These are phyloP conservation scores for Drosophila borealis DNA, from an alignment of 2,888 invertebrate genomes.

Conservation along the genomic window DNA sequence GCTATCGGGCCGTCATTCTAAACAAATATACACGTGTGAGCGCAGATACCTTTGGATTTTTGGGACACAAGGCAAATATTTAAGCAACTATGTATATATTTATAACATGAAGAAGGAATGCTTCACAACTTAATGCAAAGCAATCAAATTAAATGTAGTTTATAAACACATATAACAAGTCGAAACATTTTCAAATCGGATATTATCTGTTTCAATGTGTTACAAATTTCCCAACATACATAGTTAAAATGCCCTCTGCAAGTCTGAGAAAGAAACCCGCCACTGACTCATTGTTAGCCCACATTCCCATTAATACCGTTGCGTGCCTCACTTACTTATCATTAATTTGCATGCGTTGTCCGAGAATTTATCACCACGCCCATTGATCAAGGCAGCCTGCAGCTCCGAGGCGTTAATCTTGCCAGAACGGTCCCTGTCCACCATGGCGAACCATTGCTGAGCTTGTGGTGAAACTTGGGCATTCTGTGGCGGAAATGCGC, in stretches of 20 bases:
- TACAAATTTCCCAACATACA: too few species aligned
- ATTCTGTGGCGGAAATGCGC: slow-evolving; percentile 85
- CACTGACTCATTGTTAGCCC: slow-evolving; percentile 36
- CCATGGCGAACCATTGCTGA: slow-evolving; percentile 93
- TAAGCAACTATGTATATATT: slow-evolving; percentile 8
- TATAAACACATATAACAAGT: too few species aligned
- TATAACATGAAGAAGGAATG: background rate
- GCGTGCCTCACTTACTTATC: slow-evolving; percentile 86
- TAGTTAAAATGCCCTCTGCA: background rate
- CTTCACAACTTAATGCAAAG: background rate
- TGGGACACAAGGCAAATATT: slow-evolving; percentile 27
- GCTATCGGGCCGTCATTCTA: slow-evolving; percentile 9
- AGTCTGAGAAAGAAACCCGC: background rate
- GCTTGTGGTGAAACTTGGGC: slow-evolving; percentile 89
- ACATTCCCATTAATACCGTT: slow-evolving; percentile 9
- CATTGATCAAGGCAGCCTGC: slow-evolving; percentile 92
- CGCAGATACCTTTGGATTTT: background rate
- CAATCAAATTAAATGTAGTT: background rate
- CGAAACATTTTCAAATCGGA: too few species aligned
- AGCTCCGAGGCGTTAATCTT: slow-evolving; percentile 91
- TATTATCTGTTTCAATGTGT: too few species aligned
- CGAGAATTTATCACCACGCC: slow-evolving; percentile 90
- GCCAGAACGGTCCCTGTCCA: slow-evolving; percentile 93
- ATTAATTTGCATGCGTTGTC: slow-evolving; percentile 93
- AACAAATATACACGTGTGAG: slow-evolving; percentile 41